Percentiles rank a stretch among this genome's conserved stretches.
phyloP scores from a whole-genome alignment of 2,113 vertebrate genomes.

The Pavo muticus region DNA sequence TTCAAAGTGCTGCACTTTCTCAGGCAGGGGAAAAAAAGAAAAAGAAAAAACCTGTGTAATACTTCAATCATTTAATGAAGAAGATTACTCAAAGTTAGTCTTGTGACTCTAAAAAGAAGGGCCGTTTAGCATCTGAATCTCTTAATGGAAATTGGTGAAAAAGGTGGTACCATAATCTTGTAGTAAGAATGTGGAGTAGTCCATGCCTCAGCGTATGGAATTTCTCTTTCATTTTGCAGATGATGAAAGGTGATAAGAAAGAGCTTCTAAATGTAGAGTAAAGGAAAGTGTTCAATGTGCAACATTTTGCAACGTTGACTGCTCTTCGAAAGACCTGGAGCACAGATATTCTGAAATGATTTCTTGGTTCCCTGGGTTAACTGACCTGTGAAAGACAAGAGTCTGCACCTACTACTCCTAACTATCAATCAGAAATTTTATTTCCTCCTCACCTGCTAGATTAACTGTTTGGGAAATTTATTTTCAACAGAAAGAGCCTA shows the following conservation, averaged over 20 bases:
- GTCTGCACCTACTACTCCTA: not conserved
- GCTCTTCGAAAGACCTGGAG: not conserved
- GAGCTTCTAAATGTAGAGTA: not conserved
- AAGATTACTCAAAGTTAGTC: not conserved
- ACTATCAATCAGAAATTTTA: not conserved
- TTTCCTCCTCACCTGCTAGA: not conserved
- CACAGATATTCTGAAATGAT: not conserved
- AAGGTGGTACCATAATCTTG: not conserved
- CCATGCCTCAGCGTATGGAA: fast-evolving
- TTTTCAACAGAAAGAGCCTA: not conserved
- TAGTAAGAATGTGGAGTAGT: not conserved
- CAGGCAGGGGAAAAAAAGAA: not conserved
- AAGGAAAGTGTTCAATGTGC: not conserved
- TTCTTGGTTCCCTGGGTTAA: not conserved
- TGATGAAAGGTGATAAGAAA: not conserved
- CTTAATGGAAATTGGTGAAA: not conserved
- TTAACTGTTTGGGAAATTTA: not conserved
- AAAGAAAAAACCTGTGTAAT: not conserved
- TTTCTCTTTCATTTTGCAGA: not conserved
- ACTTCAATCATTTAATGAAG: not conserved
- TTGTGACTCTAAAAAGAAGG: not conserved
- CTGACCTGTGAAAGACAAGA: not conserved
- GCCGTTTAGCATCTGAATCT: not conserved
- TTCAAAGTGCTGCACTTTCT: not conserved
- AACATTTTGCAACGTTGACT: no score